A percentile compares a stretch with the other conserved stretches of the same genome.
These are phyloP conservation scores for Paramacrobiotus metropolitanus DNA, from an alignment of 1,140 invertebrate species.

Conservation along the genomic window DNA sequence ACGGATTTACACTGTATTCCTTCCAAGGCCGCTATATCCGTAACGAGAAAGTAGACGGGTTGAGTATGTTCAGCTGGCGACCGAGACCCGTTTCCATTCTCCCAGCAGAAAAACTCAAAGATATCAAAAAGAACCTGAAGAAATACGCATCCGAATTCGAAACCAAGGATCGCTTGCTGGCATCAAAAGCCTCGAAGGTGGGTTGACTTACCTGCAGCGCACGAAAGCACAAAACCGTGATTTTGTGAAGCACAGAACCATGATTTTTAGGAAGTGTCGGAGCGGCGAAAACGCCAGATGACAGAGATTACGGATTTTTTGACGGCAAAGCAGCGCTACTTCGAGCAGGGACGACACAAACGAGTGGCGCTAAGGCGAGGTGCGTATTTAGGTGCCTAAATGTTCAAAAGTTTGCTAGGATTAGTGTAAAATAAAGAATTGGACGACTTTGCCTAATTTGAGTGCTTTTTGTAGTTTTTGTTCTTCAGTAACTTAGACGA, in stretches of 20 bases:
- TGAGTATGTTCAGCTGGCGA: conserved; percentile 86
- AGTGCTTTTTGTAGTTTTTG: too few relatives aligned
- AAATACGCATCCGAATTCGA: conserved; percentile 89
- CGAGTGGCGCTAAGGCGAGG: neutral
- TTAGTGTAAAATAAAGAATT: too few relatives aligned
- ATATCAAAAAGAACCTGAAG: conserved; percentile 94
- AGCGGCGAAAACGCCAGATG: neutral
- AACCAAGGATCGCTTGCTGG: conserved; percentile 71
- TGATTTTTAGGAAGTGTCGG: neutral
- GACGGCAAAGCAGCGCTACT: neutral
- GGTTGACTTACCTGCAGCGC: too few relatives aligned
- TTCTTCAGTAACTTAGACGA: neutral
- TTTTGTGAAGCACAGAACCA: neutral
- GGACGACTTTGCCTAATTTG: too few relatives aligned
- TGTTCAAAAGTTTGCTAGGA: too few relatives aligned
- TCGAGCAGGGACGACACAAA: neutral
- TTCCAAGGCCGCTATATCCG: conserved; percentile 46
- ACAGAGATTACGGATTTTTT: neutral
- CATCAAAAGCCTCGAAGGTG: conserved; percentile 75
- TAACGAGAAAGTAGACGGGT: conserved; percentile 41
- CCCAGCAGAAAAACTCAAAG: conserved; percentile 35
- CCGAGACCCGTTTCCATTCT: conserved; percentile 70
- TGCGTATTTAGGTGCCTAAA: too few relatives aligned
- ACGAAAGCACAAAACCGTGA: too few relatives aligned
- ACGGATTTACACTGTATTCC: conserved; percentile 86